These are phyloP conservation scores for Anthonomus grandis DNA, from an alignment of 1,140 invertebrate genomes.

Conservation along the genomic window DNA sequence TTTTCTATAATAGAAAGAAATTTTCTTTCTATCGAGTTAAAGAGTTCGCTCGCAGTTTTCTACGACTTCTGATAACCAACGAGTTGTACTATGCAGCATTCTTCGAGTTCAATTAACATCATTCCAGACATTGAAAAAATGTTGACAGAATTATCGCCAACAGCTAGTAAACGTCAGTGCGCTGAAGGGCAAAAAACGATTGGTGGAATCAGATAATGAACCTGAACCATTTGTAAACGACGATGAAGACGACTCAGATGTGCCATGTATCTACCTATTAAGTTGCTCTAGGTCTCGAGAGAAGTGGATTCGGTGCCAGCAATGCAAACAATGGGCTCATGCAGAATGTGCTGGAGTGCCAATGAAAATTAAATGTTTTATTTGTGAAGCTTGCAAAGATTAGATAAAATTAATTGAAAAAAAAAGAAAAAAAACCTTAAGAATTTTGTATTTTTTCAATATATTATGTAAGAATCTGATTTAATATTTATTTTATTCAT, in stretches of 20 bases:
- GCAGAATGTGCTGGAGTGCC: conserved; percentile 4
- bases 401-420: too few relatives aligned
- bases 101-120: not conserved
- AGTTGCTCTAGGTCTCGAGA: not conserved
- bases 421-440: too few relatives aligned
- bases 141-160: too few relatives aligned
- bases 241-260: not conserved
- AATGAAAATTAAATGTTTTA: conserved; percentile 3
- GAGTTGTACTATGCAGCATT: too few relatives aligned
- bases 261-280: not conserved
- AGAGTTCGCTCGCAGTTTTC: too few relatives aligned
- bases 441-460: too few relatives aligned
- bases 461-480: too few relatives aligned
- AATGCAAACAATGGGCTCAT: conserved; percentile 2
- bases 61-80: not conserved
- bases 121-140: too few relatives aligned
- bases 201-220: conserved; percentile 7
- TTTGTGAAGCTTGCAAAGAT: conserved; percentile 5
- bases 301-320: not conserved
- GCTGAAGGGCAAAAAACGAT: conserved; percentile 1
- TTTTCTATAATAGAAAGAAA: too few relatives aligned
- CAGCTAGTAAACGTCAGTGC: not conserved
- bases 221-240: not conserved
- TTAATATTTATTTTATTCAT: too few relatives aligned
- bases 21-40: too few relatives aligned